Percentiles rank a stretch among this genome's conserved stretches.
Evolutionary conservation across 2,113 vertebrate genomes (phyloP).

Genomic region (Copsychus sechellarum): DNA sequence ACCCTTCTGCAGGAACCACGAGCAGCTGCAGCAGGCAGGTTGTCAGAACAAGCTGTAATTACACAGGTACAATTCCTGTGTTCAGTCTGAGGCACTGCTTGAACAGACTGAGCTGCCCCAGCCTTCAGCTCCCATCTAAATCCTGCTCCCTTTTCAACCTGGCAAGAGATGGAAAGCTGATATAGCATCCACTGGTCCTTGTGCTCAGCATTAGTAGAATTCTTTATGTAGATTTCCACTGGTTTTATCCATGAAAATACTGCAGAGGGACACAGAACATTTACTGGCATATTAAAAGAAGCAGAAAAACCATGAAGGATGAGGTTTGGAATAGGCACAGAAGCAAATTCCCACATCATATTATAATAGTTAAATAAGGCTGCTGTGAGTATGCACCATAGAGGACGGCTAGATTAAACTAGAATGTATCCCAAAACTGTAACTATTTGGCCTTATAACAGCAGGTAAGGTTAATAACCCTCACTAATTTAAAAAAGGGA

Average conservation of each 20-base stretch:
- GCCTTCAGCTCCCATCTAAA: background rate
- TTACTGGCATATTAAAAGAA: no score
- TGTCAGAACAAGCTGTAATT: background rate
- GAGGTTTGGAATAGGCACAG: no score
- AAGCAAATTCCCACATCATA: no score
- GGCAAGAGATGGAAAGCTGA: background rate
- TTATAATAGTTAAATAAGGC: rapidly evolving
- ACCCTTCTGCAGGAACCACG: rapidly evolving
- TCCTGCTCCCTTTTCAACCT: background rate
- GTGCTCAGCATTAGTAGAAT: background rate
- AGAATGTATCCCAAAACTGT: background rate
- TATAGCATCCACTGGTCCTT: background rate
- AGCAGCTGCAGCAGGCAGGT: background rate
- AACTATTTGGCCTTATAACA: background rate
- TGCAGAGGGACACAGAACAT: no score
- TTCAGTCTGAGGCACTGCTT: background rate
- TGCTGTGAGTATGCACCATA: background rate
- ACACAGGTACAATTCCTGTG: background rate
- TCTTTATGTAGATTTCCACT: background rate
- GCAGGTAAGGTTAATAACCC: background rate
- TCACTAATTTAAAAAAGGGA: background rate
- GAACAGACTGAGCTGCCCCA: background rate
- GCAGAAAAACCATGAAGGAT: no score
- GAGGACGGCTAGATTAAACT: background rate
- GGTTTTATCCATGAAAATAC: no score